These are phyloP conservation scores for Xenentodon cancila DNA, from an alignment of 2,797 vertebrate species.

Conservation along the genomic window DNA sequence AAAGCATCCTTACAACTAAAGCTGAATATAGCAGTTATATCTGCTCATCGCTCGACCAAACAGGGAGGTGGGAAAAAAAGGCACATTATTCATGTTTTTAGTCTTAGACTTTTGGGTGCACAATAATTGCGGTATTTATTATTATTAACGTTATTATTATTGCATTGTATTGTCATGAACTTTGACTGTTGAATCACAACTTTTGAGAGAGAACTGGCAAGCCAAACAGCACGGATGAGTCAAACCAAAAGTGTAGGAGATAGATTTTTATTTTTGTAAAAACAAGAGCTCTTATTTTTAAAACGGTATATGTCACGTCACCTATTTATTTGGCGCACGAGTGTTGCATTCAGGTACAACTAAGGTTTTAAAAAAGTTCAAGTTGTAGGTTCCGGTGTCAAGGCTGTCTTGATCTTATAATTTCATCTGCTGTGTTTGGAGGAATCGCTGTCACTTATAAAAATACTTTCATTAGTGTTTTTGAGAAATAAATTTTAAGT, in stretches of 20 bases:
- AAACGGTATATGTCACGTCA: constrained; percentile 5
- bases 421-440: background rate
- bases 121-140: no score
- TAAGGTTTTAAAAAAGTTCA: background rate
- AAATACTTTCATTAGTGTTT: no score
- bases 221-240: constrained; percentile 1
- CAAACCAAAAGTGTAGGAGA: constrained; percentile 14
- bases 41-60: constrained; percentile 13
- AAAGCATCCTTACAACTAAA: constrained; percentile 39
- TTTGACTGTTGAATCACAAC: constrained; percentile 19
- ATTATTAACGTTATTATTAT: background rate
- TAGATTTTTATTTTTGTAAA: background rate
- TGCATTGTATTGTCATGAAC: background rate
- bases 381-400: constrained; percentile 17
- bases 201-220: constrained; percentile 14
- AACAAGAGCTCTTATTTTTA: background rate
- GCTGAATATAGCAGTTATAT: constrained; percentile 22
- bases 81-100: no score
- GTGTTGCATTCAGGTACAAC: constrained; percentile 8
- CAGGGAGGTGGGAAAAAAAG: constrained; percentile 1
- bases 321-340: constrained; percentile 8
- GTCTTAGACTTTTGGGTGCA: no score
- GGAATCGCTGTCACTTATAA: no score
- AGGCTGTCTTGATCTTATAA: constrained; percentile 10
- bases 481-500: background rate